Evolutionary conservation across 2,888 invertebrate species (phyloP), one percentile per base, ranked within the genome.

Genomic region (Drosophila acutilabella): DNA sequence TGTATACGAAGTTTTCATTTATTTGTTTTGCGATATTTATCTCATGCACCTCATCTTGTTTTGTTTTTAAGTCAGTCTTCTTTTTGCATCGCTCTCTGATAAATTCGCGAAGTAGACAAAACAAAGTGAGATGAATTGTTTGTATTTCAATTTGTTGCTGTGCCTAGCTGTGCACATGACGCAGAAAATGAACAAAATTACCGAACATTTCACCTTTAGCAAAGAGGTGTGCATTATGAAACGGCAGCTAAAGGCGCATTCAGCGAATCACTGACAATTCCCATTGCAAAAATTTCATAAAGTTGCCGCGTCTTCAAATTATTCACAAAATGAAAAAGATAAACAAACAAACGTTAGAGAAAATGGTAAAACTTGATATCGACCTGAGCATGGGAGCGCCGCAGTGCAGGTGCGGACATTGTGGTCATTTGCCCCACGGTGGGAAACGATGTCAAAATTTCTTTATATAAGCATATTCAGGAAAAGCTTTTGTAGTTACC

Each of bases 1-100:
- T 76, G 78, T 80, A 80, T 86, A 80, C 65, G 58, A 65, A 73
- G 72, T 70, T 82, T 88, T 85, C 86, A 88, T 88, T 86, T 85
- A 85, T 85, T 85, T 85, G 71, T 62, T 83, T 76, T 79, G 57
- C 68, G 64, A 71, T 71, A 77, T 77, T 74, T 77, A 85, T 75
- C 69, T 77, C 59, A 64, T 64, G 53, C 50, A 42, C 61, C 45
- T 30, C 73, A 53, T 47, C 70, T 33, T 58, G 36, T 36, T 13
- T 36, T 36, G 70, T 60, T 66, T 65, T 71, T 38, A 52, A 50
- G 61, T 6, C 64, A 40, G 64, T 53, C 67, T 54, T 53, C 67
- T 54, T 80, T 71, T 73, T 66, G 64, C 80, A 40, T 61, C 30
- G 56, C 13, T 61, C 61, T 20, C 20, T 20, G 20, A 3, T 20